Evolutionary conservation across 2,888 invertebrate genomes (phyloP).

Genomic region (Hybos culiciformis): DNA sequence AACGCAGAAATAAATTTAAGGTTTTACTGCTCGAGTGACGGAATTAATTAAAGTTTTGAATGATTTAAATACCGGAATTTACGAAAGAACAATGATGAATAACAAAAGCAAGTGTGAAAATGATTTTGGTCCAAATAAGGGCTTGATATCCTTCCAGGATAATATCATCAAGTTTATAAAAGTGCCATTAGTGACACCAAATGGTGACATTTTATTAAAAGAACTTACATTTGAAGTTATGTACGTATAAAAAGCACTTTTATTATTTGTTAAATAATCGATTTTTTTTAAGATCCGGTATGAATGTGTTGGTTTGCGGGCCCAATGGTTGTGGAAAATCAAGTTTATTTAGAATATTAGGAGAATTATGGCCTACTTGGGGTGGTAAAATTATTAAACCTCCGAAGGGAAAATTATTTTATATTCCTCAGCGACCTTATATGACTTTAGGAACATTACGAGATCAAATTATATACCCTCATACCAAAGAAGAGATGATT

Average conservation of each 20-base stretch:
- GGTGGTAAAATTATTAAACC: constrained; percentile 90
- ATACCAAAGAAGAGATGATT: constrained; percentile 72
- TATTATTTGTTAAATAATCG: neutral
- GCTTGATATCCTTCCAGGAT: constrained; percentile 68
- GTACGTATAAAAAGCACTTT: constrained; percentile 29
- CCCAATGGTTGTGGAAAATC: constrained; percentile 99
- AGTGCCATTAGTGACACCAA: constrained; percentile 94
- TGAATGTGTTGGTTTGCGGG: constrained; percentile 95
- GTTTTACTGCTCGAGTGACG: constrained; percentile 82
- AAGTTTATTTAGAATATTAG: constrained; percentile 88
- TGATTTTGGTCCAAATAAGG: constrained; percentile 54
- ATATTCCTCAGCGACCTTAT: constrained; percentile 90
- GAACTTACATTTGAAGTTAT: constrained; percentile 82
- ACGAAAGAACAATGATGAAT: constrained; percentile 43
- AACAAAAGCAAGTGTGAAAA: constrained; percentile 26
- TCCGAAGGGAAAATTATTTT: constrained; percentile 84
- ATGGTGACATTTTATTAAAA: constrained; percentile 85
- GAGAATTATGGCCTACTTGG: constrained; percentile 96
- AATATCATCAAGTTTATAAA: constrained; percentile 81
- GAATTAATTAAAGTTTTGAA: constrained; percentile 72
- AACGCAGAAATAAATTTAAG: constrained; percentile 12
- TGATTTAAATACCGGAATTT: constrained; percentile 69
- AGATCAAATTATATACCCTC: constrained; percentile 94
- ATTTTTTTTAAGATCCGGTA: constrained; percentile 74
- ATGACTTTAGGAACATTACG: constrained; percentile 92